phyloP scores from a whole-genome alignment of 2,888 invertebrate genomes.

The Cheilosia urbana region DNA sequence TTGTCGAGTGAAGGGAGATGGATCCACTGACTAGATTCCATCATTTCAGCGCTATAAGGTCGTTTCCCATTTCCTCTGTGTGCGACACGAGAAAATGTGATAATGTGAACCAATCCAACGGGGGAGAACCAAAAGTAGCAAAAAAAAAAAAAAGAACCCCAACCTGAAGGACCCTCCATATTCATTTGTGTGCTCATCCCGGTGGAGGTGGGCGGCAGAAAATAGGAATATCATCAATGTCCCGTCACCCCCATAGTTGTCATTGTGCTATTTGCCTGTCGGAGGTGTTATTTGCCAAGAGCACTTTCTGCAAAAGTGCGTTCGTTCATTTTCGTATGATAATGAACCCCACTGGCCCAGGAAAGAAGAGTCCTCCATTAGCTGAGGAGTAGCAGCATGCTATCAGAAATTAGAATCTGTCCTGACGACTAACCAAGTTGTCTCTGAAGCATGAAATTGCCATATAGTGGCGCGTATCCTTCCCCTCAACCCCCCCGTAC shows the following conservation, averaged over 20 bases:
- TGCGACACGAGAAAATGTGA: constrained; percentile 63
- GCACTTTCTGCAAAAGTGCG: constrained; percentile 60
- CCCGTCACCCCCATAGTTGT: constrained; percentile 20
- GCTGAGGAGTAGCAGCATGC: constrained; percentile 29
- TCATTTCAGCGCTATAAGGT: constrained; percentile 30
- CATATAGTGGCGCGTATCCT: constrained; percentile 55
- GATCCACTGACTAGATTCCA: constrained; percentile 41
- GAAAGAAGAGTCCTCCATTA: constrained; percentile 36
- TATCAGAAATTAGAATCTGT: constrained; percentile 73
- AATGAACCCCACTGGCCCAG: constrained; percentile 52
- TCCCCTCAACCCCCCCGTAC: background rate
- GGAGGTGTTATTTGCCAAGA: constrained; percentile 44
- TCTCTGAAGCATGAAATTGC: constrained; percentile 72
- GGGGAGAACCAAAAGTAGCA: background rate
- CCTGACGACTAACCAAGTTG: constrained; percentile 48
- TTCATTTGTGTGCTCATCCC: constrained; percentile 60
- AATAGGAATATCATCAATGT: constrained; percentile 53
- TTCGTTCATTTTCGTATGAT: constrained; percentile 65
- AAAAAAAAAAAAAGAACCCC: background rate
- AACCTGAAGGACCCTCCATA: constrained; percentile 27
- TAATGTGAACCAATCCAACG: constrained; percentile 52
- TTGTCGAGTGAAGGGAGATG: constrained; percentile 40
- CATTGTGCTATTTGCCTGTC: constrained; percentile 29
- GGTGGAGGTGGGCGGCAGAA: constrained; percentile 22
- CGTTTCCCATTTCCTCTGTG: constrained; percentile 44